phyloP scores from a whole-genome alignment of 2,113 vertebrate species.

The Eonycteris spelaea region DNA sequence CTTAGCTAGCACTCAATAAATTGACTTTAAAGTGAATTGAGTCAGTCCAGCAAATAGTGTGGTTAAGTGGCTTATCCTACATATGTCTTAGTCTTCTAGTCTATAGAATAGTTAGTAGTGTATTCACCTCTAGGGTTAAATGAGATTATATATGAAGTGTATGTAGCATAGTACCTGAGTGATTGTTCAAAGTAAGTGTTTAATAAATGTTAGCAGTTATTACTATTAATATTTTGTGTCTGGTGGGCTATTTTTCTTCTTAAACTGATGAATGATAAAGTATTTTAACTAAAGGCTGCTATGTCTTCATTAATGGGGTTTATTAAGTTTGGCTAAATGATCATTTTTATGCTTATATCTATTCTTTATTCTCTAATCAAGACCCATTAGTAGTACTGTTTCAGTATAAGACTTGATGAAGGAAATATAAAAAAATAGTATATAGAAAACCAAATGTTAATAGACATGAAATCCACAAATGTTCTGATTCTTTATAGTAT shows the following conservation, averaged over 20 bases:
- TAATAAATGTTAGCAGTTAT: background rate
- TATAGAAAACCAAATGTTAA: slow-evolving; percentile 17
- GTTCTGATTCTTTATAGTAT: background rate
- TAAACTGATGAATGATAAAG: background rate
- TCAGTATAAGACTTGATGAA: background rate
- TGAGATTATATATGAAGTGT: background rate
- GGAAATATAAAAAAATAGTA: background rate
- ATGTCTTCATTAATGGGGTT: background rate
- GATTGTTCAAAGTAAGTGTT: background rate
- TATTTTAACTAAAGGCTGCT: background rate
- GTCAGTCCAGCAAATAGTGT: background rate
- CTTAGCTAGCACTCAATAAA: background rate
- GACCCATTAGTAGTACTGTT: background rate
- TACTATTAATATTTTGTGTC: background rate
- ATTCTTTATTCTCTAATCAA: slow-evolving; percentile 11
- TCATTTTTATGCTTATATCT: background rate
- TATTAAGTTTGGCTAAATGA: background rate
- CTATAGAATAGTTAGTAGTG: background rate
- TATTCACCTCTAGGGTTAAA: background rate
- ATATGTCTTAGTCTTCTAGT: background rate
- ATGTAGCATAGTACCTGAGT: background rate
- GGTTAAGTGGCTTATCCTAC: background rate
- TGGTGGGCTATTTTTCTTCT: background rate
- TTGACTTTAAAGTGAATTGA: background rate
- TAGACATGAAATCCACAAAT: background rate